These are phyloP conservation scores for Thryonomys swinderianus DNA, from an alignment of 2,113 vertebrate genomes.

Conservation along the genomic window DNA sequence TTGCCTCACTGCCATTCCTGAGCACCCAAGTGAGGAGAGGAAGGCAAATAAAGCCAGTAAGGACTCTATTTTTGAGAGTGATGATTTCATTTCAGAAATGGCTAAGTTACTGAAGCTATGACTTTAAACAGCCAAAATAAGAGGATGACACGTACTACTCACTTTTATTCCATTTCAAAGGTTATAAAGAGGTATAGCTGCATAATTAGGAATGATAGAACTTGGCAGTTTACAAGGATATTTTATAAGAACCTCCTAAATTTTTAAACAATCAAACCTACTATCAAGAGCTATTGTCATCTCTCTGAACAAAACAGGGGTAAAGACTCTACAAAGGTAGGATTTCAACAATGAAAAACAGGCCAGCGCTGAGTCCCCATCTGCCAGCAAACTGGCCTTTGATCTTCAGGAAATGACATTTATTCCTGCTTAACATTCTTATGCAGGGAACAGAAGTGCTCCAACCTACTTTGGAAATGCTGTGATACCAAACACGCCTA, in stretches of 20 bases:
- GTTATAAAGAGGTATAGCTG: not conserved
- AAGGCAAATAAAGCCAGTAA: not conserved
- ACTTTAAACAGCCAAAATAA: not conserved
- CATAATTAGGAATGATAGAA: not conserved
- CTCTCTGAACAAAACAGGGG: not conserved
- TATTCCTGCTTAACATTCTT: not conserved
- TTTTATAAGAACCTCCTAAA: not conserved
- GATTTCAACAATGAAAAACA: not conserved
- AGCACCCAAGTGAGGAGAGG: not conserved
- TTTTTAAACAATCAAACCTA: not conserved
- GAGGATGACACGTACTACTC: not conserved
- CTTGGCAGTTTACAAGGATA: not conserved
- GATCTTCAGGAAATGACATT: not conserved
- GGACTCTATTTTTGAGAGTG: not conserved
- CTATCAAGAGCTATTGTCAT: not conserved
- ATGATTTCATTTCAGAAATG: constrained; percentile 15
- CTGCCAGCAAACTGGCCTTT: not conserved
- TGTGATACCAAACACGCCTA: not conserved
- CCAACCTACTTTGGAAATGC: not conserved
- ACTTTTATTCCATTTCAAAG: constrained; percentile 10
- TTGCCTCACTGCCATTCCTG: not conserved
- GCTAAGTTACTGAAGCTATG: not conserved
- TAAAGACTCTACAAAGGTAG: not conserved
- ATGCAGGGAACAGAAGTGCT: not conserved
- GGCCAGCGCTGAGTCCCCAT: not conserved